Base-by-base conservation (phyloP, 2,888 invertebrate species). In the Willowsia nigromaculata region DNA sequence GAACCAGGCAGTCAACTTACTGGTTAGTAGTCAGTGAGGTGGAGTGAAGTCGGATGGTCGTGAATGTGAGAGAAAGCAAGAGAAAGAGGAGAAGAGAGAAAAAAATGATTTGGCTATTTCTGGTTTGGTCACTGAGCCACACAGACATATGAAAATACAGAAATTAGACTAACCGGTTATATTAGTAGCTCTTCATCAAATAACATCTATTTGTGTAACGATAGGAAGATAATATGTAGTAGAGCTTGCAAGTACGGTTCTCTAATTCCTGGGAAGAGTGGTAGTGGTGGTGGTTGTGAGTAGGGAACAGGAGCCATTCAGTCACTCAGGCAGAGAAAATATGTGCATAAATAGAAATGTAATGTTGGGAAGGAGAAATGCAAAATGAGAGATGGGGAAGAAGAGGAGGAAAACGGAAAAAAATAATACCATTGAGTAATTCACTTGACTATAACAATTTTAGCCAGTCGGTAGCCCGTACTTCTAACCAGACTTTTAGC, bases 11-110 rank as follows among this genome's bases (percentile, higher is more conserved):
- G 74, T 13, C 6, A 1, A 27, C 74, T 47, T 56, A 56, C 56
- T 22, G 7, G 37, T 71, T 71, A 74, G 74, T 47, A 27, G 43
- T 74, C 43, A 47, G 74, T 74, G 74, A 47, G 47, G 43, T 74
- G 47, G 27, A 47, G 43, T 74, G 27, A 33, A 37, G 65, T 68
- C 65, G 62, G 62, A 62, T 62, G 62, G 30, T 62, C 30, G 62
- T 62, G 25, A 62, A 30, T 30, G 62, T 30, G 27, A 62, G 27
- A 0, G 30, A 30, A 30, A 62, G 62, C 62, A n/a, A 30, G 59
- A 13, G 18, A n/a, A 9, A 37, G 33, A 25, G 18, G n/a, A n/a
- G n/a, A n/a, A 65, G 33, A 65, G n/a, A 65, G n/a, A 65, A n/a
- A 65, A 65, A 65, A 30, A 43, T 40, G 37, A 68, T 68, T 68